These are phyloP conservation scores for Argya squamiceps DNA, from an alignment of 2,797 vertebrate species.

Conservation along the genomic window DNA sequence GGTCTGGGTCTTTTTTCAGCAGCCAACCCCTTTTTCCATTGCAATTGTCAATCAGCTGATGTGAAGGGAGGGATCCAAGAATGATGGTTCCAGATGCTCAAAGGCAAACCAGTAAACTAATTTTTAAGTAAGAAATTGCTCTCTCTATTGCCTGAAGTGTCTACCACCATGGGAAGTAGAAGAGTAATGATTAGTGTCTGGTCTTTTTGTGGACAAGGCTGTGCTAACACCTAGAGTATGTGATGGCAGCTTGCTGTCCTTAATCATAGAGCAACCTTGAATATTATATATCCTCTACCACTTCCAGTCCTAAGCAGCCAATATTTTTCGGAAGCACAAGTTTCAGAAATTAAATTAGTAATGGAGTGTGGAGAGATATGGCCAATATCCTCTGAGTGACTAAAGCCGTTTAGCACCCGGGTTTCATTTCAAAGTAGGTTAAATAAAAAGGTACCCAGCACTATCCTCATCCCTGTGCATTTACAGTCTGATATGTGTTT, in stretches of 20 bases:
- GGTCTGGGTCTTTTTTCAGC: constrained; percentile 6
- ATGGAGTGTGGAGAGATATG: constrained; percentile 1
- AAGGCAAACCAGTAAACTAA: constrained; percentile 67
- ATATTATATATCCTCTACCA: constrained; percentile 41
- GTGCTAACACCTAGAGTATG: constrained; percentile 10
- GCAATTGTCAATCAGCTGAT: constrained; percentile 51
- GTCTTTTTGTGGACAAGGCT: constrained; percentile 17
- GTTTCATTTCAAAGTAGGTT: constrained; percentile 1
- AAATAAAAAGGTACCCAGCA: constrained; percentile 17
- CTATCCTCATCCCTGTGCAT: not conserved
- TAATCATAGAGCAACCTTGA: constrained; percentile 60
- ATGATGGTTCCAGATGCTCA: constrained; percentile 27
- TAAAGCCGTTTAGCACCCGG: not conserved
- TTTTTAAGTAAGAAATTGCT: constrained; percentile 66
- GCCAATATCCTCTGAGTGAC: not conserved
- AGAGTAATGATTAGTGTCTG: constrained; percentile 63
- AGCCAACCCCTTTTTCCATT: constrained; percentile 18
- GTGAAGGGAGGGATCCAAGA: constrained; percentile 32
- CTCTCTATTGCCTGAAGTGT: constrained; percentile 26
- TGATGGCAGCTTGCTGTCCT: constrained; percentile 35
- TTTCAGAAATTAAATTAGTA: constrained; percentile 40
- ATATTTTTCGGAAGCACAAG: constrained; percentile 10
- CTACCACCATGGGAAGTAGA: constrained; percentile 47
- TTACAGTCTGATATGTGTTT: not conserved
- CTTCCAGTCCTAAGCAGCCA: constrained; percentile 45